phyloP scores from a whole-genome alignment of 2,797 vertebrate species.

The Eulemur rubriventer region DNA sequence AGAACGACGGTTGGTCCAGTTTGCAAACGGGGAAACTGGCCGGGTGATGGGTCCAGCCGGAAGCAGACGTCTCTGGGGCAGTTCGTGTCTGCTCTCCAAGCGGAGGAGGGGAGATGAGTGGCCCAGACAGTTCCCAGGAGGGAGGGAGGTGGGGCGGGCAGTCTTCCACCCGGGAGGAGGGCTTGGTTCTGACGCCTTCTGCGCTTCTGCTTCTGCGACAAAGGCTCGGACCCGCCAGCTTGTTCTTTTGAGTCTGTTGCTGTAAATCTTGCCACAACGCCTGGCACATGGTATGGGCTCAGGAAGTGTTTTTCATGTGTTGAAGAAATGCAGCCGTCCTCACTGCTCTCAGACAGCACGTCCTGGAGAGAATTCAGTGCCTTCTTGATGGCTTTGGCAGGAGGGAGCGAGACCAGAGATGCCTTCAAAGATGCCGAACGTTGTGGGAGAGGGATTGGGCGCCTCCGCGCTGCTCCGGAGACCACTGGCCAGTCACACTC shows the following conservation, averaged over 20 bases:
- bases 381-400: rapidly evolving
- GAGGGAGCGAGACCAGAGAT: not conserved
- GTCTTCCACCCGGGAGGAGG: not conserved
- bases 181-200: not conserved
- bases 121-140: not conserved
- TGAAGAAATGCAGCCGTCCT: not conserved
- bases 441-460: rapidly evolving
- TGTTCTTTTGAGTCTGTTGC: rapidly evolving
- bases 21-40: not conserved
- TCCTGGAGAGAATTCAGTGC: rapidly evolving
- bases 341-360: not conserved
- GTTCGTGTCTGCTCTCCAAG: rapidly evolving
- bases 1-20: rapidly evolving
- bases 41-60: not conserved
- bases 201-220: no score
- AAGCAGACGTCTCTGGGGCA: not conserved
- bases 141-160: rapidly evolving
- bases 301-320: rapidly evolving
- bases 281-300: no score
- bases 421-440: not conserved
- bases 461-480: not conserved
- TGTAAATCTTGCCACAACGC: not conserved
- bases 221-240: not conserved
- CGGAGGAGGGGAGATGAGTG: rapidly evolving
- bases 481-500: rapidly evolving